Evolutionary conservation across 2,888 invertebrate genomes (phyloP), one percentile per base, ranked within the genome.

Genomic region (Kuschelorhynchus macadamiae): DNA sequence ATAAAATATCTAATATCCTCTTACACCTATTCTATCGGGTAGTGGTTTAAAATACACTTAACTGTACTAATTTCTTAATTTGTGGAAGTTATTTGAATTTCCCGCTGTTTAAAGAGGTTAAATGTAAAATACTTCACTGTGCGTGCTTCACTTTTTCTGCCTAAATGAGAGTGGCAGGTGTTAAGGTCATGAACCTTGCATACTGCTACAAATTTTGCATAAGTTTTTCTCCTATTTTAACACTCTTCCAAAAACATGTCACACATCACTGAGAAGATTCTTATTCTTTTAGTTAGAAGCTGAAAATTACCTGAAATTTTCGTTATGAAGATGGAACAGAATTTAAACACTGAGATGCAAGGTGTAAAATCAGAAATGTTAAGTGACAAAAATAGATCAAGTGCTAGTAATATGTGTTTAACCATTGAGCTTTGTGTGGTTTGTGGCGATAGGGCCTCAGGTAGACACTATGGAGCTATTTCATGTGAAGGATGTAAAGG

Each of bases 371-470:
- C 79, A 55, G 83, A 83, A 74, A 78, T 83, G 72, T 72, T 81
- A 61, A 75, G 72, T 69, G 82, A 83, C 70, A 82, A 82, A 76
- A 80, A 76, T 70, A 79, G 81, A 71, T 80, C 77, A 66, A 79
- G 76, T 71, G 72, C 78, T 17, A 81, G 79, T 72, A 83, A 84
- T 57, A 81, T 89, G 74, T 88, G 88, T 41, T 86, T 92, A 3
- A 90, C 91, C 0, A 84, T 92, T 75, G 97, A 97, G 83, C 86
- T 96, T 55, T 98, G 97, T 83, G 92, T 97, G 14, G 97, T 98
- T 20, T 98, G 97, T 81, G 97, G 97, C 0, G 97, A 98, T 83
- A 88, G 97, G 70, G 97, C 97, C 8, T 97, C 97, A 25, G 97
- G 97, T 14, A 89, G 97, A 59, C 97, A 97, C 80, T 97, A 97